Percentiles rank a stretch among this genome's conserved stretches.
These are phyloP conservation scores for Coptodon rendalli DNA, from an alignment of 2,113 vertebrate genomes.

Conservation along the genomic window DNA sequence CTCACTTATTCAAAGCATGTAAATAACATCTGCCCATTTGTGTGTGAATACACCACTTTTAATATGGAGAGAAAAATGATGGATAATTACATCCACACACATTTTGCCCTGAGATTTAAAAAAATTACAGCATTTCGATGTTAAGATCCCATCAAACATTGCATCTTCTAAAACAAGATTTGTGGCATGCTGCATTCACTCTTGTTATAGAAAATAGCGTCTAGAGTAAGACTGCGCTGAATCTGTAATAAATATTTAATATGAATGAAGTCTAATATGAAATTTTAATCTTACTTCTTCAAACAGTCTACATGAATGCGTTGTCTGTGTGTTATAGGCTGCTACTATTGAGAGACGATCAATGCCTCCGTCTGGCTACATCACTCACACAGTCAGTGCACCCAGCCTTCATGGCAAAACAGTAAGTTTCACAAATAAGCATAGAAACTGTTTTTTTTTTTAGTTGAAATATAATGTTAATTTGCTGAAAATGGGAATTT, in stretches of 20 bases:
- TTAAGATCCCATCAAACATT: neutral
- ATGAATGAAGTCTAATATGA: neutral
- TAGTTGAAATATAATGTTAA: neutral
- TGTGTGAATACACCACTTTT: neutral
- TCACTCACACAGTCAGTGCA: conserved; percentile 93
- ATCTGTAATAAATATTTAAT: neutral
- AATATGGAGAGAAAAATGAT: neutral
- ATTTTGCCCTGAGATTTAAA: neutral
- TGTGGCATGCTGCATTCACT: neutral
- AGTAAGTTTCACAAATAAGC: conserved; percentile 68
- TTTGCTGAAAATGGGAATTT: neutral
- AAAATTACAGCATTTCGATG: neutral
- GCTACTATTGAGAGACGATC: conserved; percentile 84
- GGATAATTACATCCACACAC: neutral
- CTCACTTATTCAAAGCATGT: neutral
- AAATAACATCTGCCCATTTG: neutral
- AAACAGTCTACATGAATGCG: neutral
- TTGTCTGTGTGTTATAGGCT: conserved; percentile 65
- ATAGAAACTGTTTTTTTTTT: neutral
- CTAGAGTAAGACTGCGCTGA: neutral
- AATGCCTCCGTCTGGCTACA: conserved; percentile 87
- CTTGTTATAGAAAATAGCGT: neutral
- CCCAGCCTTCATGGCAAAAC: conserved; percentile 95
- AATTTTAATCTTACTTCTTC: neutral
- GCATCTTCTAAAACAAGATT: neutral